Base-by-base conservation (phyloP, 2,888 invertebrate genomes). In the Pomacea canaliculata region DNA sequence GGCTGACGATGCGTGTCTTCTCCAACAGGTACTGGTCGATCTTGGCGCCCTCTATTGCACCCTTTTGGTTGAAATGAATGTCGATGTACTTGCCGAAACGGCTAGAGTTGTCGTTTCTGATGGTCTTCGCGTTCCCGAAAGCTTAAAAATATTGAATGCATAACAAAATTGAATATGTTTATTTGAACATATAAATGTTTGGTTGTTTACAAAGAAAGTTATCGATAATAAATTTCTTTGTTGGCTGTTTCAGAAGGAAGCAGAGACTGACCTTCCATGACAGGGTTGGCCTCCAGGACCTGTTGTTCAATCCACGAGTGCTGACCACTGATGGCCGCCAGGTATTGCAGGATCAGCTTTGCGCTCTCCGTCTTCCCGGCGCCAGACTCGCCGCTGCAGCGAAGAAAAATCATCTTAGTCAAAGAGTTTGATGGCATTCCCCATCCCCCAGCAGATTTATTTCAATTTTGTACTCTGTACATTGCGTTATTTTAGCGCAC, bases 271-370 rank as follows among this genome's bases (percentile, higher is more conserved):
- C 93, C 93, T 93, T 98, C 98, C 88, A 98, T 92, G 95, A 95
- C 99, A 93, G 88, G 97, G 93, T 98, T 98, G 0, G 99, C 98
- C 93, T 99, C 99, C 79, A 99, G 93, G 89, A 99, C 99, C 93
- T 99, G 97, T 91, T 99, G 99, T 92, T 99, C 99, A 89, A 99
- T 99, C 99, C 99, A 99, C 13, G 98, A 98, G 92, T 99, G 99
- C 90, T 99, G 99, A 68, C 99, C 99, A 91, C 97, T 97, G 76
- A 98, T 98, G 56, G 99, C 98, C 12, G 99, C 99, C 85, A 99
- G 92, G 91, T 99, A 99, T 92, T 99, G 99, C 78, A 99, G 93
- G 83, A 99, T 98, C 83, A 99, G 93, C 92, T 99, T 99, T 56
- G 99, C 99, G 89, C 97, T 98, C 92, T 99, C 99, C 0, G 99